These are phyloP conservation scores for Anguilla japonica DNA, from an alignment of 2,113 vertebrate genomes.

Conservation along the genomic window DNA sequence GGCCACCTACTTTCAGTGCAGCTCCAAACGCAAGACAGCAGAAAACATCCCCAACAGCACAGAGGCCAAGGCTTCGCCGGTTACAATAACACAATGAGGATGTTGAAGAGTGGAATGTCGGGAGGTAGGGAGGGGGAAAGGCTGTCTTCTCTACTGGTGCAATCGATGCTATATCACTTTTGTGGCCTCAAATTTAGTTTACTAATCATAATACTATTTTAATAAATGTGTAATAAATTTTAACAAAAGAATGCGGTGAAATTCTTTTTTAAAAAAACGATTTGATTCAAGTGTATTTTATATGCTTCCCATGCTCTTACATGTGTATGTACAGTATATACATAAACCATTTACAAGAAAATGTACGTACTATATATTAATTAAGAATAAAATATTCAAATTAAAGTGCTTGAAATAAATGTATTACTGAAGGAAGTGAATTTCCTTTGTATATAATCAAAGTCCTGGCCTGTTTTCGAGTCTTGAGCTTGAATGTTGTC, in stretches of 20 bases:
- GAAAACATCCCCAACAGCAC: not conserved
- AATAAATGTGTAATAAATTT: not conserved
- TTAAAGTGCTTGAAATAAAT: too few species aligned
- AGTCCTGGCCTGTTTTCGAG: not conserved
- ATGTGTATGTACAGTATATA: too few species aligned
- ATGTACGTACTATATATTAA: too few species aligned
- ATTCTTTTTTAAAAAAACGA: not conserved
- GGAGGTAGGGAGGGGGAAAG: not conserved
- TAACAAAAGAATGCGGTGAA: not conserved
- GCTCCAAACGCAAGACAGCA: not conserved
- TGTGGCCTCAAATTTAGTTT: not conserved
- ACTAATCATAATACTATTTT: not conserved
- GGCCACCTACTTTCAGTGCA: conserved; percentile 18
- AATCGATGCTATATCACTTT: not conserved
- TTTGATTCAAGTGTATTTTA: too few species aligned
- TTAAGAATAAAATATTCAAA: not conserved
- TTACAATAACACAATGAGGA: not conserved
- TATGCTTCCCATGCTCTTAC: too few species aligned
- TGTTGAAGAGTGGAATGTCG: not conserved
- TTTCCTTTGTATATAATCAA: not conserved
- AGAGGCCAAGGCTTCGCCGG: not conserved
- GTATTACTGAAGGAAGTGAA: not conserved
- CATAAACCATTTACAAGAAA: too few species aligned
- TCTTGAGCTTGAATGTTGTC: not conserved
- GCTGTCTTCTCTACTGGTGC: not conserved